Percentiles rank a stretch among this genome's conserved stretches.
These are phyloP conservation scores for Carcharodon carcharias DNA, from an alignment of 2,797 vertebrate species.

Conservation along the genomic window DNA sequence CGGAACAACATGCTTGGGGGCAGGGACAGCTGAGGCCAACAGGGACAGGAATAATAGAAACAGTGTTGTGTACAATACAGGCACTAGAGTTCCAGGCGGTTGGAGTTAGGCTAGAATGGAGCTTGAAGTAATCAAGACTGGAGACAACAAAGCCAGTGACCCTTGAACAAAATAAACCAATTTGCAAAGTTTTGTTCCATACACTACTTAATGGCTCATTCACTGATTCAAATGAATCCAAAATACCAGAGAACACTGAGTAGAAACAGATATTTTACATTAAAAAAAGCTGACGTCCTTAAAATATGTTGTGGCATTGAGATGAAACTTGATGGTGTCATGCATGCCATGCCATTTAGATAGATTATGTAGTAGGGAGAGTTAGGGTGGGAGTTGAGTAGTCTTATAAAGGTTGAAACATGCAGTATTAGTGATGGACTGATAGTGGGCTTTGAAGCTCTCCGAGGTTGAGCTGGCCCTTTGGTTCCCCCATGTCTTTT, in stretches of 20 bases:
- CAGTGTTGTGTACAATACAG: no score
- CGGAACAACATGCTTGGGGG: background rate
- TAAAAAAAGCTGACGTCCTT: background rate
- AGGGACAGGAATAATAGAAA: background rate
- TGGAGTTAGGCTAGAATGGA: background rate
- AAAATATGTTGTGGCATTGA: background rate
- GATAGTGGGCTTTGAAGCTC: background rate
- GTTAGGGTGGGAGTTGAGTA: background rate
- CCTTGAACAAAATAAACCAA: background rate
- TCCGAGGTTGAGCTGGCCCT: background rate
- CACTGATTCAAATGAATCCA: background rate
- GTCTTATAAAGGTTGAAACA: background rate
- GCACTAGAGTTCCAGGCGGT: background rate
- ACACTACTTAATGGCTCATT: background rate
- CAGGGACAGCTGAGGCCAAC: background rate
- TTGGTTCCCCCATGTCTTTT: background rate
- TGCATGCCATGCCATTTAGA: background rate
- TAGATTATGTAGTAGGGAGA: background rate
- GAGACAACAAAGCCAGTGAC: background rate
- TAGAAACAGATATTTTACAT: background rate
- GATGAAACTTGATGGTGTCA: background rate
- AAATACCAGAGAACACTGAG: background rate
- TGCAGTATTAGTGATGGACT: background rate
- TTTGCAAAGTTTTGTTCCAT: background rate
- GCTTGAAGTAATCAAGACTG: background rate